Conservation (phyloP, 2,888 invertebrate genomes). For the Philereme transversata region DNA sequence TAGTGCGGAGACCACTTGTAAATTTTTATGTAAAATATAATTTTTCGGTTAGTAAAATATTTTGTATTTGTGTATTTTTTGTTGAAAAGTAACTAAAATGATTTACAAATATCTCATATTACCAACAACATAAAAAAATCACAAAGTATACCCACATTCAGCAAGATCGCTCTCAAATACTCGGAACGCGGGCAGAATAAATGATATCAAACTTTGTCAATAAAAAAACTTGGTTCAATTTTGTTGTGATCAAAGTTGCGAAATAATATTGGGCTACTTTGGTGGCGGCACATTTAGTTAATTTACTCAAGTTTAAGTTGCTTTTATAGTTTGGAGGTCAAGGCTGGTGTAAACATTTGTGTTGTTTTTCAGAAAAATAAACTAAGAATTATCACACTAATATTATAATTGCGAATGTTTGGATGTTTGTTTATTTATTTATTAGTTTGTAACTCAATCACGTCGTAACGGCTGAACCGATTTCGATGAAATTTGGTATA, state of each 20-base stretch:
- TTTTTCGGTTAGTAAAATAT: no score
- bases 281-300: slow-evolving; percentile 1
- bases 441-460: no score
- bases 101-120: not conserved
- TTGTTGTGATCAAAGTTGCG: slow-evolving; percentile 22
- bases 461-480: no score
- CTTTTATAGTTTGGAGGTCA: not conserved
- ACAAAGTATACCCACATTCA: not conserved
- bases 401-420: no score
- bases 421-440: no score
- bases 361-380: no score
- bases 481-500: no score
- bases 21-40: no score
- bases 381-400: no score
- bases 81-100: no score
- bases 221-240: slow-evolving; percentile 5
- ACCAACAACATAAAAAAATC: not conserved
- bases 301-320: not conserved
- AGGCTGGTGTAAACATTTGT: not conserved
- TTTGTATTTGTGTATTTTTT: no score
- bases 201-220: slow-evolving; percentile 1
- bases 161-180: slow-evolving; percentile 1
- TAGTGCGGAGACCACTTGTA: no score
- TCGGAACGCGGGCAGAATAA: slow-evolving; percentile 2
- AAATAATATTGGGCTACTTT: slow-evolving; percentile 25